These are phyloP conservation scores for Nymphalis io DNA, from an alignment of 1,140 invertebrate species.

Conservation along the genomic window DNA sequence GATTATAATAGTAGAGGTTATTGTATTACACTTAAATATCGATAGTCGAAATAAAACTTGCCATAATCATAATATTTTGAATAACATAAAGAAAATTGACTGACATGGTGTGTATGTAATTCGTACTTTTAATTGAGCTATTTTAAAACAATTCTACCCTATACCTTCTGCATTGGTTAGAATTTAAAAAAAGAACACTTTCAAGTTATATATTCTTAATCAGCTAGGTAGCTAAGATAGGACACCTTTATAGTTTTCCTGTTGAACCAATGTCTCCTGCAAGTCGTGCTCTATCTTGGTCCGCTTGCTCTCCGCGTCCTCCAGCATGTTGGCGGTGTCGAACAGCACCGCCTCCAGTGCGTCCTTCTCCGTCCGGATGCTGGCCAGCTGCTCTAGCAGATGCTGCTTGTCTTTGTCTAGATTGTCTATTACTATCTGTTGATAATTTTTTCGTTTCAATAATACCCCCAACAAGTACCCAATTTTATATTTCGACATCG, in stretches of 20 bases:
- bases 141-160: too few relatives aligned
- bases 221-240: slow-evolving; percentile 28
- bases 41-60: too few relatives aligned
- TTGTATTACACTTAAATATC: not conserved
- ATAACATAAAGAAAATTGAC: too few relatives aligned
- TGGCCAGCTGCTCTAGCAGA: slow-evolving; percentile 87
- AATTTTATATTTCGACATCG: too few relatives aligned
- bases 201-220: too few relatives aligned
- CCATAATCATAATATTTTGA: too few relatives aligned
- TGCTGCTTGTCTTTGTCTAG: slow-evolving; percentile 90
- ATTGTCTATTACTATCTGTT: slow-evolving; percentile 86
- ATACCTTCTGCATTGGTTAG: too few relatives aligned
- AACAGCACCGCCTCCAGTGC: slow-evolving; percentile 90
- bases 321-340: slow-evolving; percentile 89
- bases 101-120: too few relatives aligned
- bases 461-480: not conserved
- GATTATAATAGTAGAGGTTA: not conserved
- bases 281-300: slow-evolving; percentile 87
- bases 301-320: slow-evolving; percentile 86
- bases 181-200: too few relatives aligned
- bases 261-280: slow-evolving; percentile 87
- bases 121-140: too few relatives aligned
- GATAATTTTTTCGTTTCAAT: not conserved
- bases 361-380: slow-evolving; percentile 89
- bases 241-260: slow-evolving; percentile 89